Evolutionary conservation across 2,113 vertebrate genomes (phyloP), one percentile per base, ranked within the genome.

Genomic region (Alligator mississippiensis): DNA sequence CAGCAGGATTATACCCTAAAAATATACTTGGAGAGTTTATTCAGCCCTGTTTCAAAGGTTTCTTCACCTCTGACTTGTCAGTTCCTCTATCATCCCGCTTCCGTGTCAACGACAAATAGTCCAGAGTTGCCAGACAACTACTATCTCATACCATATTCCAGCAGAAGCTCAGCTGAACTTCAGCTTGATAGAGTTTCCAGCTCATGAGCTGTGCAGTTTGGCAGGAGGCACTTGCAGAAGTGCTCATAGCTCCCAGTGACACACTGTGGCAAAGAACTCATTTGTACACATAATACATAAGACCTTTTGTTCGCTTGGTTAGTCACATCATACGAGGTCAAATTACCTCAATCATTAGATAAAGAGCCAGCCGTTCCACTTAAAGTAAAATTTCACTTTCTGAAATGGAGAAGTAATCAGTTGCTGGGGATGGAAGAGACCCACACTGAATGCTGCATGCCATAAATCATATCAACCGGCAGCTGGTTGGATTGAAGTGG

Each of bases 341-440:
- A 4, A 76, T 81, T 90, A 81, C 30, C 4, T 3, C 28, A 66
- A 47, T 72, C 34, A 85, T 80, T 38, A 88, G 63, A 19, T 60
- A 86, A 95, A 87, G 80, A 95, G 47, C 82, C n/a, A 90, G 61
- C 12, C 1, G 1, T 84, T 93, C 24, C 25, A 78, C 22, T 90
- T 70, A 6, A 78, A 95, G n/a, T 77, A 58, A 90, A 85, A 76
- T 68, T 96, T 76, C 16, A 90, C 30, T 77, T 93, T 90, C 79
- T 86, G 22, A 92, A 76, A 63, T 21, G 74, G 74, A 75, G 11
- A 89, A 80, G 47, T 68, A 80, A 84, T 87, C 34, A 90, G 5
- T 59, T 90, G 3, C 54, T 76, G 64, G 19, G 55, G 91, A 78
- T 11, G 86, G 27, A 83, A 17, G 30, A 93, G 10, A 64, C 4